Evolutionary conservation across 2,888 invertebrate species (phyloP).

Genomic region (Cryptus armator): DNA sequence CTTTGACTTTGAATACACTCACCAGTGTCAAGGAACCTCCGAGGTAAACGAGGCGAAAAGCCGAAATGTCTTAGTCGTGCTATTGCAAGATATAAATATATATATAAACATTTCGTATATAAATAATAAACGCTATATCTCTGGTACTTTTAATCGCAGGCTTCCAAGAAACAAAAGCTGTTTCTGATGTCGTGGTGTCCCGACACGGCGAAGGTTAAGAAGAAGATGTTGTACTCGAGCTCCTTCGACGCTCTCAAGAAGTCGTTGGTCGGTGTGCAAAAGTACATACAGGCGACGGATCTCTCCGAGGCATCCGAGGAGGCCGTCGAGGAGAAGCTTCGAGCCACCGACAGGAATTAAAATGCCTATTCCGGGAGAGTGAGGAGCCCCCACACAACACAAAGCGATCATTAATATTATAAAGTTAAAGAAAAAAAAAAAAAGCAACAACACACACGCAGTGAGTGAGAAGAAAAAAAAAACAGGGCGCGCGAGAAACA

Average conservation of each 20-base stretch:
- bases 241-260: constrained; percentile 99
- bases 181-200: constrained; percentile 99
- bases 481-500: constrained; percentile 62
- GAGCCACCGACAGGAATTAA: constrained; percentile 97
- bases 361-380: constrained; percentile 74
- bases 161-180: constrained; percentile 98
- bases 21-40: constrained; percentile 98
- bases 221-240: constrained; percentile 94
- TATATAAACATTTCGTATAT: too few species aligned
- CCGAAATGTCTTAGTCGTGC: background rate
- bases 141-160: constrained; percentile 82
- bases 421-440: constrained; percentile 76
- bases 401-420: constrained; percentile 78
- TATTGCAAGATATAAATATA: background rate
- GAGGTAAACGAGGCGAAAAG: constrained; percentile 86
- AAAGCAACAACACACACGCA: constrained; percentile 51
- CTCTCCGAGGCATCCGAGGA: constrained; percentile 97
- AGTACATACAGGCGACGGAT: constrained; percentile 98
- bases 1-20: constrained; percentile 99
- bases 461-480: constrained; percentile 56
- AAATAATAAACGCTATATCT: background rate
- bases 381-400: constrained; percentile 67
- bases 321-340: constrained; percentile 96
- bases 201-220: constrained; percentile 96
- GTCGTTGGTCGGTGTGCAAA: constrained; percentile 97